These are phyloP conservation scores for Prinia subflava DNA, from an alignment of 2,113 vertebrate species.

Conservation along the genomic window DNA sequence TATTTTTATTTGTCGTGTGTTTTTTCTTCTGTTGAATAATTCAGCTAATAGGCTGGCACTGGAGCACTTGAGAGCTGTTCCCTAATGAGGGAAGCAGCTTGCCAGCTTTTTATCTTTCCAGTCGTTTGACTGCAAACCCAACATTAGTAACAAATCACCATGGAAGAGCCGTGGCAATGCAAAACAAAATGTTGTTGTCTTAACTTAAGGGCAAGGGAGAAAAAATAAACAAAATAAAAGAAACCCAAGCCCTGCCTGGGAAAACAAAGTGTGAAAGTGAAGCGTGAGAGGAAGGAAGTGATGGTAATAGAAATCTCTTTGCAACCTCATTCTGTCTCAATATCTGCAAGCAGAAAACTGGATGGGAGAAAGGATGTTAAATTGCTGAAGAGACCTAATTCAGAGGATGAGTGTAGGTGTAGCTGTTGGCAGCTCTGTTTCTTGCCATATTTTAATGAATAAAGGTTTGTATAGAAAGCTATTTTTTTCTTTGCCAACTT, in stretches of 20 bases:
- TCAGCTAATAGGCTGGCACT: constrained; percentile 22
- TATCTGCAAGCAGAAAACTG: background rate
- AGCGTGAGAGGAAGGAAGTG: background rate
- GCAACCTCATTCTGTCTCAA: background rate
- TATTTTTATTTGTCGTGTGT: background rate
- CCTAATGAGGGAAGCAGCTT: constrained; percentile 51
- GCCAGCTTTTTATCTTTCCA: constrained; percentile 42
- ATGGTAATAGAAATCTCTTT: background rate
- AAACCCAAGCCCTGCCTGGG: background rate
- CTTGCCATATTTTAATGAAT: background rate
- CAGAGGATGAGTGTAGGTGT: background rate
- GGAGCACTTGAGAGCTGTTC: background rate
- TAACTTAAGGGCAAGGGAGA: background rate
- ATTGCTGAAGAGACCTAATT: background rate
- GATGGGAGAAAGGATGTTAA: background rate
- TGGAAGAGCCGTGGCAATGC: background rate
- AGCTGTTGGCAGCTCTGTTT: background rate
- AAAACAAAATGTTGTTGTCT: constrained; percentile 21
- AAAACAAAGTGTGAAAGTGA: background rate
- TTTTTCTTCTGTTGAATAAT: constrained; percentile 52
- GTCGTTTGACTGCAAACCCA: background rate
- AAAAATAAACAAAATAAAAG: background rate
- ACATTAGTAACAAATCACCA: constrained; percentile 14
- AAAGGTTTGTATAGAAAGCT: background rate
- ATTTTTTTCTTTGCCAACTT: background rate